phyloP scores from a whole-genome alignment of 1,140 invertebrate species.

The Dreissena polymorpha region DNA sequence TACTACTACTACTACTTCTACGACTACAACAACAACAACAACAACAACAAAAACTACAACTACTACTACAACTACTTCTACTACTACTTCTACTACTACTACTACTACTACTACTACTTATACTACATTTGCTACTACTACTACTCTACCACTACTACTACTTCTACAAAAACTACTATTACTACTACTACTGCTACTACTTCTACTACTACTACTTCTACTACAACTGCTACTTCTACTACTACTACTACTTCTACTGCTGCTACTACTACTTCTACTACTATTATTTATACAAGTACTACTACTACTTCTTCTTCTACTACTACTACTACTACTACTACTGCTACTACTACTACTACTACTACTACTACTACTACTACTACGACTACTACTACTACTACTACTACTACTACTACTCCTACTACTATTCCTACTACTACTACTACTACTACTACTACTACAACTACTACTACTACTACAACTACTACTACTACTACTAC shows the following conservation, averaged over 20 bases:
- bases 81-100: not conserved
- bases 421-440: slow-evolving; percentile 4
- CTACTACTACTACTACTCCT: slow-evolving; percentile 3
- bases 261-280: not conserved
- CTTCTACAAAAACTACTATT: no score
- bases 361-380: no score
- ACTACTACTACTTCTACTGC: not conserved
- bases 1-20: slow-evolving; percentile 10
- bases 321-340: no score
- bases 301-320: no score
- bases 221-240: slow-evolving; percentile 1
- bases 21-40: not conserved
- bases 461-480: no score
- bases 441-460: slow-evolving; percentile 7
- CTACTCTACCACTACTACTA: no score
- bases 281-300: not conserved
- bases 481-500: no score
- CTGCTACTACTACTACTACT: no score
- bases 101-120: no score
- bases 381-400: not conserved
- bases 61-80: slow-evolving; percentile 26
- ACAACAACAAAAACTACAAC: slow-evolving; percentile 13
- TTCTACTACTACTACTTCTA: slow-evolving; percentile 1
- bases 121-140: no score
- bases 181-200: no score